Conservation (phyloP, 2,797 vertebrate species). For the Apogon hyalosoma region DNA sequence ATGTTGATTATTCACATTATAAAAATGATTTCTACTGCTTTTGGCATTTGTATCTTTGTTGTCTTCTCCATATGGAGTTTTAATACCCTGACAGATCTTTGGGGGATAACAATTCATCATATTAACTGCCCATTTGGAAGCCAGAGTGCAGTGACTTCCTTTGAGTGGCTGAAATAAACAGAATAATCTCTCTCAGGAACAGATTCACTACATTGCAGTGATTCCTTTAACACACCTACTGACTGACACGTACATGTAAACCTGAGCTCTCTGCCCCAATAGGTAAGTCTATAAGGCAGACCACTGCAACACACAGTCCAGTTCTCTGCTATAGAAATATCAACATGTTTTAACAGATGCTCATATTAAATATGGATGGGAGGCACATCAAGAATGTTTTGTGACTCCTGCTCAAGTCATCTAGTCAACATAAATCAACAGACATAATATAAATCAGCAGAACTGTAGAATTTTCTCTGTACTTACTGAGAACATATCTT, state of each 20-base stretch:
- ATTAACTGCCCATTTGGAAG: constrained; percentile 65
- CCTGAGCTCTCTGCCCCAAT: constrained; percentile 29
- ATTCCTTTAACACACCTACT: constrained; percentile 69
- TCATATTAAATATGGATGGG: constrained; percentile 22
- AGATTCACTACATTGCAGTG: constrained; percentile 51
- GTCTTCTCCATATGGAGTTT: constrained; percentile 72
- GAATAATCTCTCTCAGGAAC: constrained; percentile 56
- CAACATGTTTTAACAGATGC: constrained; percentile 31
- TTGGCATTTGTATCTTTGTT: constrained; percentile 54
- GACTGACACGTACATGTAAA: constrained; percentile 21
- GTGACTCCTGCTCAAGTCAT: constrained; percentile 11
- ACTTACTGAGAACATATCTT: constrained; percentile 1
- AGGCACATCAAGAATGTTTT: constrained; percentile 23
- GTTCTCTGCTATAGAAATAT: constrained; percentile 27
- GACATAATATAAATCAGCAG: background rate
- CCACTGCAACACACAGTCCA: constrained; percentile 17
- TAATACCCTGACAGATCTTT: constrained; percentile 64
- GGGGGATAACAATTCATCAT: constrained; percentile 75
- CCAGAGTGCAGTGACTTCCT: constrained; percentile 65
- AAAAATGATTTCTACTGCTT: constrained; percentile 53
- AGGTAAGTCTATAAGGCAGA: constrained; percentile 5
- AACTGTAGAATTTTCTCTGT: background rate
- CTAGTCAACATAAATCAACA: constrained; percentile 37
- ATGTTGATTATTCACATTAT: constrained; percentile 46
- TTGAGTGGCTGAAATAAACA: constrained; percentile 65